Percentiles rank a stretch among this genome's conserved stretches.
Evolutionary conservation across 2,888 invertebrate species (phyloP).

Genomic region (Anticlea derivata): DNA sequence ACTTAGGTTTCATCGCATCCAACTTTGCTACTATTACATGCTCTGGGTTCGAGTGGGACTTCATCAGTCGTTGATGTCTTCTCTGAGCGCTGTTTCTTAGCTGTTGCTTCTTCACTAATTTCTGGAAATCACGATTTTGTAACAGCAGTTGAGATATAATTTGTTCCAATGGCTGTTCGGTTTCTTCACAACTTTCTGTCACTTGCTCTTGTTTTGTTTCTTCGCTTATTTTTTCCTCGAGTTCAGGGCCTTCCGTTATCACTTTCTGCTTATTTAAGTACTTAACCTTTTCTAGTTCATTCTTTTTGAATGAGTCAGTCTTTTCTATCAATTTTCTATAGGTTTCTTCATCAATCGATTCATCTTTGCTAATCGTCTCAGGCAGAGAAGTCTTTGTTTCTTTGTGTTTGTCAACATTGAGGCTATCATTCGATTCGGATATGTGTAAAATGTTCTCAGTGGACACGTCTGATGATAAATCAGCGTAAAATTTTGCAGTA

Average conservation of each 20-base stretch:
- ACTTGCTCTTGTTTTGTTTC: conserved; percentile 48
- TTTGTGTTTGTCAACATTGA: conserved; percentile 71
- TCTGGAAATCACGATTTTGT: conserved; percentile 92
- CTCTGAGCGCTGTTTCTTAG: conserved; percentile 80
- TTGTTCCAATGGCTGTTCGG: conserved; percentile 87
- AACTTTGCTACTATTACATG: conserved; percentile 74
- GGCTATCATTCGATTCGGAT: conserved; percentile 86
- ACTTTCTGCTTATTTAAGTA: conserved; percentile 78
- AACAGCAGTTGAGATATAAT: conserved; percentile 92
- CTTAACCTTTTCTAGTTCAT: conserved; percentile 78
- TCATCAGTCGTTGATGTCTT: conserved; percentile 81
- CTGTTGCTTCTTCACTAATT: conserved; percentile 89
- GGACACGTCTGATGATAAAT: conserved; percentile 85
- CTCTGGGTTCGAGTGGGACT: conserved; percentile 79
- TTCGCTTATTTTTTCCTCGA: conserved; percentile 61
- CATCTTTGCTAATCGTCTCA: conserved; percentile 68
- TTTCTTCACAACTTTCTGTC: conserved; percentile 61
- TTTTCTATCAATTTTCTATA: conserved; percentile 78
- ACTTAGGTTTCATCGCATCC: conserved; percentile 66
- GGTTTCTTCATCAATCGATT: conserved; percentile 76
- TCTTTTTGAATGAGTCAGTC: conserved; percentile 82
- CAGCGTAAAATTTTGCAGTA: conserved; percentile 87
- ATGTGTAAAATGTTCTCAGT: conserved; percentile 85
- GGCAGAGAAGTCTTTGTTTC: conserved; percentile 47
- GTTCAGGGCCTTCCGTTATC: conserved; percentile 72